Evolutionary conservation across 2,113 vertebrate species (phyloP).

Genomic region (Prionailurus bengalensis): DNA sequence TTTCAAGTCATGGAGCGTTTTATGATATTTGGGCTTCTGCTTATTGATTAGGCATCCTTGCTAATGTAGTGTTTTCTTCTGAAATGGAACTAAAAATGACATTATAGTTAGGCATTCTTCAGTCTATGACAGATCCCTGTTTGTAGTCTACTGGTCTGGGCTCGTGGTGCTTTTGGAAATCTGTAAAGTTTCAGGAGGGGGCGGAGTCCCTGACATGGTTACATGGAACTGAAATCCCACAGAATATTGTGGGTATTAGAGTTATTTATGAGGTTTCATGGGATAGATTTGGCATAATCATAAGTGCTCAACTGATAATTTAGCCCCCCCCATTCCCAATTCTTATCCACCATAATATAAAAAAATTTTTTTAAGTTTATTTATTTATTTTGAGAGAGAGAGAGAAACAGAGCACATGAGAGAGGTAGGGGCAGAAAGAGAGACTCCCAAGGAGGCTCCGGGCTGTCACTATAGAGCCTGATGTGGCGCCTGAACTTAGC

Average conservation of each 20-base stretch:
- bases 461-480: too few relatives aligned
- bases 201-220: neutral
- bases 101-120: neutral
- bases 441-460: too few relatives aligned
- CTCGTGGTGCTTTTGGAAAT: neutral
- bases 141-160: neutral
- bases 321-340: neutral
- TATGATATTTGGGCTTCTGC: neutral
- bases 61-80: slow-evolving; percentile 28
- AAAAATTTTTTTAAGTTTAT: neutral
- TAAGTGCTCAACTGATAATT: neutral
- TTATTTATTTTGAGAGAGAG: too few relatives aligned
- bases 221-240: neutral
- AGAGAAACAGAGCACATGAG: too few relatives aligned
- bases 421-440: too few relatives aligned
- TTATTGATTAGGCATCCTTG: neutral
- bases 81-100: neutral
- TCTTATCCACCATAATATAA: neutral
- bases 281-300: neutral
- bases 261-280: neutral
- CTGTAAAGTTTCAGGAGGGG: neutral
- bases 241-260: neutral
- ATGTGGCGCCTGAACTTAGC: too few relatives aligned
- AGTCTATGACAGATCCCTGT: neutral
- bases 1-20: neutral